Evolutionary conservation across 2,113 vertebrate genomes (phyloP).

Genomic region (Pardalotus punctatus): DNA sequence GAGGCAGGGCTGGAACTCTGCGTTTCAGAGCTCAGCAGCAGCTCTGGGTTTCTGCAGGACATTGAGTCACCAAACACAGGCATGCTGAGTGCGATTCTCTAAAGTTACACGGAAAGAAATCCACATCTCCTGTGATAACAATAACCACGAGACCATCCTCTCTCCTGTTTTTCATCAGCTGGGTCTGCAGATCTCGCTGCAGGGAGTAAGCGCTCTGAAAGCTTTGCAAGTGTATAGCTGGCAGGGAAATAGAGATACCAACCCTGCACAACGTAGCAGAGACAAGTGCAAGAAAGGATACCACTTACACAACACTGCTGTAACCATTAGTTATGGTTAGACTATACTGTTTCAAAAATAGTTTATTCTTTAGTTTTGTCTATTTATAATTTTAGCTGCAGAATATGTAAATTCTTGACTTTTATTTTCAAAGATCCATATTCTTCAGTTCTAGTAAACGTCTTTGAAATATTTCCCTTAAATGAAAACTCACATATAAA

Average conservation of each 20-base stretch:
- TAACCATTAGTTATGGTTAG: background rate
- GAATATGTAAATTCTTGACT: constrained; percentile 37
- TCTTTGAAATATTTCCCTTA: constrained; percentile 68
- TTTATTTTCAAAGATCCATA: constrained; percentile 55
- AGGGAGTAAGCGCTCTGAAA: background rate
- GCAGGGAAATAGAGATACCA: background rate
- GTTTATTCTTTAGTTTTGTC: background rate
- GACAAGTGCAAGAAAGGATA: background rate
- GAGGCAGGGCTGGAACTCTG: background rate
- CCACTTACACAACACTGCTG: background rate
- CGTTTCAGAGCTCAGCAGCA: background rate
- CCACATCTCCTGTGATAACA: background rate
- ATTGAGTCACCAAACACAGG: background rate
- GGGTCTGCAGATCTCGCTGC: background rate
- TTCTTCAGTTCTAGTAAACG: constrained; percentile 62
- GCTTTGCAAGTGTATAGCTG: background rate
- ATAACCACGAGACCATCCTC: background rate
- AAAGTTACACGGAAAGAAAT: background rate
- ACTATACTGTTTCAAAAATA: background rate
- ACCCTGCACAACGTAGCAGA: background rate
- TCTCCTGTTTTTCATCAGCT: background rate
- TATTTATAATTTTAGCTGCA: constrained; percentile 24
- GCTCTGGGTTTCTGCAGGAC: background rate
- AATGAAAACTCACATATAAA: constrained; percentile 74
- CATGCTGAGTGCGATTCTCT: background rate